Evolutionary conservation across 2,888 invertebrate genomes (phyloP), one percentile per base, ranked within the genome.

Genomic region (Coenonympha arcania): DNA sequence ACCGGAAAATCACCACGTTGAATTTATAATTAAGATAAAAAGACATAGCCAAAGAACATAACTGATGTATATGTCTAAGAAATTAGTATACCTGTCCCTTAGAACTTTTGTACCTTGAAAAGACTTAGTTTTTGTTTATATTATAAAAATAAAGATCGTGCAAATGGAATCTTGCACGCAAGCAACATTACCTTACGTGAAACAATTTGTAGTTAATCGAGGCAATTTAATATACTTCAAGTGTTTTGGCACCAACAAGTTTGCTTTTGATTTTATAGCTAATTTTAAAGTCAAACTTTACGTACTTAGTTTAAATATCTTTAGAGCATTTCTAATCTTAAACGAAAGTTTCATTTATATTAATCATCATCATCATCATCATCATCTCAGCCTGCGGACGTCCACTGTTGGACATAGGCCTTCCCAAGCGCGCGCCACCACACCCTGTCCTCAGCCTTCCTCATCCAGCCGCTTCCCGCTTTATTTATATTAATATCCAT

Each of bases 121-220:
- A 41, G 28, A 8, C 26, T 41, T 18, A n/a, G n/a, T n/a, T n/a
- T 4, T 31, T 31, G 28, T 15, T 37, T 11, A 37, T 11, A 19
- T 6, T 16, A 28, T 28, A 15, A 11, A 42, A 64, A 67, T 65
- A 66, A 64, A 58, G 63, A 66, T 67, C 62, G 60, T 68, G 64
- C 68, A 67, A 69, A 50, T 50, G 31, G 50, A 22, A 44, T 22
- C 57, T 36, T 47, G 33, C 59, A 55, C 57, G 57, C 61, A 50
- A 58, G 9, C 24, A 2, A 5, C 28, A 33, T 15, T 33, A 47
- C 64, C 67, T 68, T 68, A 74, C 52, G 55, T 49, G 56, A 55
- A 60, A 54, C 56, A 58, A 60, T 60, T 62, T 57, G 59, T 58
- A 54, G 39, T 55, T 54, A 43, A 58, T 58, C 47, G 20, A 55